Base-by-base conservation (phyloP, 2,888 invertebrate species). In the Tenthredo amoena region DNA sequence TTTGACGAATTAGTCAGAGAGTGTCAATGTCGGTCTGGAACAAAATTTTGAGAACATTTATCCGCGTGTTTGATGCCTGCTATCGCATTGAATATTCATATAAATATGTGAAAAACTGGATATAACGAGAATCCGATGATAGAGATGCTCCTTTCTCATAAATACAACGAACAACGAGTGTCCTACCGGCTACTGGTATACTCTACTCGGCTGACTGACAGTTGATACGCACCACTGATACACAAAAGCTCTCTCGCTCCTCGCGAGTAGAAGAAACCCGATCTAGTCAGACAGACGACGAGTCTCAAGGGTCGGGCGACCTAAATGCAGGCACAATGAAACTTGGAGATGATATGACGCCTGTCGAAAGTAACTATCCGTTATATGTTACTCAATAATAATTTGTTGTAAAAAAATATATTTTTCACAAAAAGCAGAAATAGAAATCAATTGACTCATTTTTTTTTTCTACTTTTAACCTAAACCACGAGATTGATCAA, bases 311-410 rank as follows among this genome's bases (percentile, higher is more conserved):
- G 58, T 43, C 72, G 18, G 76, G 40, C 37, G 55, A 68, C 85
- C 85, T 34, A 26, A 47, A 72, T 84, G 77, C 47, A 47, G 86
- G 86, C 88, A 88, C 88, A 86, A 92, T 92, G 92, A 92, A 92
- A 88, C 89, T 91, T 47, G 91, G 91, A 84, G 91, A 92, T 88
- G 91, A 90, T 84, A 90, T 92, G 90, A 90, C 92, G 83, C 87
- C 90, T 55, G 90, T 91, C 81, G 91, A 92, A 90, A 91, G 92
- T 92, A 79, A 90, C 90, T 87, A 47, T 21, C 12, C 26, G 9
- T 15, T 50, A 26, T 31, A 15, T 18, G 26, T 31, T 76, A 47
- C 10, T 50, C 26, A 12, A 47, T 47, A 47, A 47, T 65, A 31
- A 65, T 31, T 47, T 15, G 12, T 47, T 47, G 47, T 12, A 15